Base-by-base conservation (phyloP, 2,888 invertebrate species). In the Byasa hedistus region DNA sequence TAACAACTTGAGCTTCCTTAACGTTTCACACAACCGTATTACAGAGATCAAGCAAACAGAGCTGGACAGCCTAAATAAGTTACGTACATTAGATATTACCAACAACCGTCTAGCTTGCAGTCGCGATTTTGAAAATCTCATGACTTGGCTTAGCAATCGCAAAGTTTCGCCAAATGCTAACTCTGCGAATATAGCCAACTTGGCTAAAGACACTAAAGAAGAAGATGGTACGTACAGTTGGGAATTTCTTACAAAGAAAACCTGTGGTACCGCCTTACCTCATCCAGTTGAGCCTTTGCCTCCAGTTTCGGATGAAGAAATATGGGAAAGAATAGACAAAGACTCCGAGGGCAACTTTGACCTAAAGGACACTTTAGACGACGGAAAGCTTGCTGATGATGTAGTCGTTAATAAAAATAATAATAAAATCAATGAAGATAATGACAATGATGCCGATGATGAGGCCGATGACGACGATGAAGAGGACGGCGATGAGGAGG, bases 71-170 rank as follows among this genome's bases (percentile, higher is more conserved):
- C 91, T 92, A 63, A 93, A 93, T 27, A 92, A 93, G 75, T 77
- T 95, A 32, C 88, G 92, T 60, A 91, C 93, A 54, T 83, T 95
- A 4, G 94, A 95, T 75, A 86, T 95, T 51, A 91, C 93, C 68
- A 91, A 93, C 72, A 95, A 95, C 83, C 94, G 94, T 2, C 84
- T 96, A 51, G 92, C 93, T 56, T 96, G 96, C 81, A 93, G 94
- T 71, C 89, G 92, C 36, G 94, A 94, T 59, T 94, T 96, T 76
- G 94, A 94, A 72, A 90, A 93, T 64, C 93, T 95, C 51, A 93
- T 96, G 79, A 89, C 92, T 60, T 95, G 93, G 93, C 84, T 95
- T 65, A 93, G 89, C 71, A 88, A 91, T 51, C 91, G 92, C 63
- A 92, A 93, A 70, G 93, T 95, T 0, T 91, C 91, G 3, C 93